phyloP scores from a whole-genome alignment of 2,113 vertebrate species.

The Cavia porcellus region DNA sequence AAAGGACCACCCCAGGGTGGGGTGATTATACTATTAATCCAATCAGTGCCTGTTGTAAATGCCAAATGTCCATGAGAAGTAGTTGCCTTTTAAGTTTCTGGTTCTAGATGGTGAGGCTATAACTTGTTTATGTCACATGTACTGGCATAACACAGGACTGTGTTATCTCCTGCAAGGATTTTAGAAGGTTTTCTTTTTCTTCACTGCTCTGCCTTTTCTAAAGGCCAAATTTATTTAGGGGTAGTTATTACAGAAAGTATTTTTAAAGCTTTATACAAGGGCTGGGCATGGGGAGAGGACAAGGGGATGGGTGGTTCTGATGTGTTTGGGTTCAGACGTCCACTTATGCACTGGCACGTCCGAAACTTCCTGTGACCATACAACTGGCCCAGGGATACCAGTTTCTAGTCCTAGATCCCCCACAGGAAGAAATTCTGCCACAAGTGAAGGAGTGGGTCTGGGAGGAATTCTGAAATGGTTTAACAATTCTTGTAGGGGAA shows the following conservation, averaged over 20 bases:
- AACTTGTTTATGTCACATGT: neutral
- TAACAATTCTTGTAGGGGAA: neutral
- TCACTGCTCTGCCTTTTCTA: neutral
- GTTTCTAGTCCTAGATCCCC: neutral
- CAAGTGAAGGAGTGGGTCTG: neutral
- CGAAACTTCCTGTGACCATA: neutral
- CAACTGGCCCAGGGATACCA: neutral
- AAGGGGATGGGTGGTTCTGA: neutral
- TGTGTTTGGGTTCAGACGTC: neutral
- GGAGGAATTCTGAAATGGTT: neutral
- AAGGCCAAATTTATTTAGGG: neutral
- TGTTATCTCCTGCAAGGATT: neutral
- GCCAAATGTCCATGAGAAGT: neutral
- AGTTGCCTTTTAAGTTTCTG: neutral
- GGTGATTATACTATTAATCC: neutral
- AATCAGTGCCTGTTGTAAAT: neutral
- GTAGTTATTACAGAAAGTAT: conserved; percentile 34
- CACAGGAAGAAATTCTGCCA: neutral
- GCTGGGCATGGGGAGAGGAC: neutral
- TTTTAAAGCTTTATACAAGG: neutral
- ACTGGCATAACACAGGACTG: neutral
- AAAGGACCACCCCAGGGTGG: neutral
- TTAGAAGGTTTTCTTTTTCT: neutral
- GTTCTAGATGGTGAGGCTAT: neutral
- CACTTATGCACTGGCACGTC: neutral